Evolutionary conservation across 2,113 vertebrate species (phyloP), one percentile per base, ranked within the genome.

Genomic region (Myrmophylax atrothorax): DNA sequence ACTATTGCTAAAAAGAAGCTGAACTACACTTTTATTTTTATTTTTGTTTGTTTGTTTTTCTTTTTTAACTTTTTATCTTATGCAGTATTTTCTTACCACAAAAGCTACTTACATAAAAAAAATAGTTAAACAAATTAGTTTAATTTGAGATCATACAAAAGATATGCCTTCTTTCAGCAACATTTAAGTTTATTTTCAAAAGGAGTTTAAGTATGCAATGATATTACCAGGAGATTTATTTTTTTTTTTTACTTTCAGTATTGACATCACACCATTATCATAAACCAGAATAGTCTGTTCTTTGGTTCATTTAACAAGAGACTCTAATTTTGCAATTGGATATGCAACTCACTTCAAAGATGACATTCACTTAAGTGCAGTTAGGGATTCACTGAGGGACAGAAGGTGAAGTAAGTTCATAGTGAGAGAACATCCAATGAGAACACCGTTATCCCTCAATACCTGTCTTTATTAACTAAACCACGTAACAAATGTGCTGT

Each of bases 1-100:
- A 66, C 37, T 37, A 22, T 24, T 18, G 35, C 8, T 88, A 77
- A 76, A 91, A 77, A 87, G 11, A 23, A 40, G 35, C 2, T 3
- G 3, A 76, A 85, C 56, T 46, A 76, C 11, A 63, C 10, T 52
- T 46, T 23, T 0, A 23, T 7, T 60, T 6, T 66, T 40, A 76
- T 1, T 18, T 18, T 44, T 62, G 55, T 44, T 38, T 3, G 0
- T 8, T 73, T 52, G 2, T 0, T 23, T 38, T 75, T 35, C 14
- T 38, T 60, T 82, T 82, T 81, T 19, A 84, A 55, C 13, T 77
- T 93, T 70, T 86, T 14, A 50, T 52, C 20, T 59, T 4, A 2
- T 10, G 10, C 5, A 59, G 9, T 58, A 46, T 66, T 80, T 62
- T 84, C 15, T 64, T 82, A 67, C 20, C 47, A 72, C 17, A 88